Conservation (phyloP, 1,140 invertebrate genomes). For the Pseudomyrmex sp. region DNA sequence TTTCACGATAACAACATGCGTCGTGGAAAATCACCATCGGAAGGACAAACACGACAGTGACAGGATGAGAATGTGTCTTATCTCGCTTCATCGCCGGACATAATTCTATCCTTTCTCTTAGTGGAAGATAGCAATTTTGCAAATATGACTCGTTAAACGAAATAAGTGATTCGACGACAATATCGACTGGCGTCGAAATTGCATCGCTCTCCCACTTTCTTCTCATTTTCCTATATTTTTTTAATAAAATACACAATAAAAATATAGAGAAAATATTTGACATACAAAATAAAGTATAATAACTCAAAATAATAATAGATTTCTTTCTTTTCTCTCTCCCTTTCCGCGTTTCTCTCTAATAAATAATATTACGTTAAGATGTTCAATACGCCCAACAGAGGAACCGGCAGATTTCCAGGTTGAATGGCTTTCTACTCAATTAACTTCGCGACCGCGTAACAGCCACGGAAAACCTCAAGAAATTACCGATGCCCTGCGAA, state of each 20-base stretch:
- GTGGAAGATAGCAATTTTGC: constrained; percentile 4
- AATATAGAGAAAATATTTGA: neutral
- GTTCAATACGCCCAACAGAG: constrained; percentile 32
- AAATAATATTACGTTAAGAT: constrained; percentile 18
- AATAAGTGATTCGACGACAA: neutral
- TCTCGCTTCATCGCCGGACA: constrained; percentile 18
- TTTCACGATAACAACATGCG: constrained; percentile 47
- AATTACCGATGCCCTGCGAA: constrained; percentile 18
- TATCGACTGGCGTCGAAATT: neutral
- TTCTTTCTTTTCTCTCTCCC: neutral
- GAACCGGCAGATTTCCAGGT: constrained; percentile 45
- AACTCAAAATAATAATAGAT: constrained; percentile 2
- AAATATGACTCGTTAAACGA: constrained; percentile 25
- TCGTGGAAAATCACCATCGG: constrained; percentile 15
- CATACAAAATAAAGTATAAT: too few relatives aligned
- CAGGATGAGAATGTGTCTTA: constrained; percentile 17
- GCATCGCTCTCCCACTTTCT: neutral
- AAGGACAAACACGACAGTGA: constrained; percentile 36
- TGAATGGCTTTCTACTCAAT: constrained; percentile 67
- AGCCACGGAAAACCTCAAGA: constrained; percentile 56
- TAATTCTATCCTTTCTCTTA: constrained; percentile 63
- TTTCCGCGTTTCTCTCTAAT: neutral
- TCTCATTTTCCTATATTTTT: neutral
- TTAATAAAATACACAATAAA: too few relatives aligned
- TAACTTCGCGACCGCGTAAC: constrained; percentile 58